Evolutionary conservation across 2,888 invertebrate genomes (phyloP).

Genomic region (Mythimna loreyi): DNA sequence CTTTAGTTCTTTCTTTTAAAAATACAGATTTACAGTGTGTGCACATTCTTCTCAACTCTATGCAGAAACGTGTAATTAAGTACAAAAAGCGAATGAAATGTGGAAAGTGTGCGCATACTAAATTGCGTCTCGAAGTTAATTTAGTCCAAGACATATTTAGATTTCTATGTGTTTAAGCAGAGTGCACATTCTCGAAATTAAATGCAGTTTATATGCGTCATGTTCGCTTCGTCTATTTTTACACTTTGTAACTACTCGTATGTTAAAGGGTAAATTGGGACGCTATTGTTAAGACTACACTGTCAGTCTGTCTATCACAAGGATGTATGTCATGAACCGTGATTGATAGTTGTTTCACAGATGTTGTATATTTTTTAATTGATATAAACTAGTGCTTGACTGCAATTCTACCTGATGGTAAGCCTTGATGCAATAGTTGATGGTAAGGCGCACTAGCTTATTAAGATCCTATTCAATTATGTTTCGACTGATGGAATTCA

Average conservation of each 20-base stretch:
- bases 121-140: slow-evolving; percentile 26
- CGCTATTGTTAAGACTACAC: too few relatives aligned
- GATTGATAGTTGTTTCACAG: too few relatives aligned
- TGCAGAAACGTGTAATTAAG: slow-evolving; percentile 24
- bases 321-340: too few relatives aligned
- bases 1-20: neutral
- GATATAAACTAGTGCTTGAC: too few relatives aligned
- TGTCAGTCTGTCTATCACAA: too few relatives aligned
- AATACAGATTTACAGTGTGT: neutral
- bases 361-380: too few relatives aligned
- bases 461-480: too few relatives aligned
- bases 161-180: slow-evolving; percentile 11
- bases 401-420: too few relatives aligned
- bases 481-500: too few relatives aligned
- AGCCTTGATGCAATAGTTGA: too few relatives aligned
- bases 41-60: neutral
- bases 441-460: too few relatives aligned
- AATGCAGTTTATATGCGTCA: slow-evolving; percentile 11
- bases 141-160: slow-evolving; percentile 43
- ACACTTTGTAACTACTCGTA: neutral
- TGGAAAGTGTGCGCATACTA: slow-evolving; percentile 16
- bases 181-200: slow-evolving; percentile 16
- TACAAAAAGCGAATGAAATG: slow-evolving; percentile 31
- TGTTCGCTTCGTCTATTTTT: neutral
- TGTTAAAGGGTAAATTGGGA: too few relatives aligned